Base-by-base conservation (phyloP, 92 coral and sea anemone genomes). In the Palythoa grandis region DNA sequence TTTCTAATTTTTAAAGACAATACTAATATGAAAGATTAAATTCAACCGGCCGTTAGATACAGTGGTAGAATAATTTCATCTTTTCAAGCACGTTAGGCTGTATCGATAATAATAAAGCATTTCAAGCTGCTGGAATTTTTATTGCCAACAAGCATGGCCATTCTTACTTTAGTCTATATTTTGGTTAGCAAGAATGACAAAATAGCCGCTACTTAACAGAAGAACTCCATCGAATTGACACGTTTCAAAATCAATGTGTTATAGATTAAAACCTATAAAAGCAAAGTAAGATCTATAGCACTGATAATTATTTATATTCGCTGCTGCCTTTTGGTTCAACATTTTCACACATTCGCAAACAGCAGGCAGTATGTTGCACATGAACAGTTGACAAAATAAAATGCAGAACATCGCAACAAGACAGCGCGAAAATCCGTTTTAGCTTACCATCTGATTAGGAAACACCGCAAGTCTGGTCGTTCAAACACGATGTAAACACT, bases 371-470 rank as follows among this genome's bases (percentile, higher is more conserved):
- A 57, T 75, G 53, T 52, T 75, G 79, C 40, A 3, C 61, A 39
- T 2, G 17, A 35, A 17, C 66, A 68, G 47, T n/a, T 40, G 83
- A 60, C 53, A 58, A 38, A 43, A 8, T 78, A 11, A 37, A 37
- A 58, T 47, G 6, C 43, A 53, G 52, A 47, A 65, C 40, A 66
- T 22, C 37, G 20, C 72, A 66, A 40, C 74, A 63, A 66, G 29
- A 24, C 60, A 43, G 23, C 43, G 22, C 22, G 37, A 65, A n/a
- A 66, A 66, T 15, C 35, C 7, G 23, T 76, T 57, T 20, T 14
- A 25, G 82, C 85, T 80, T 80, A 80, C 85, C 85, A 80, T 57
- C 74, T 47, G 74, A 80, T 40, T 22, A 8, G 15, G 37, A 48
- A 52, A 78, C 54, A 80, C 40, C n/a, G 15, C 19, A 43, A 24